Conservation (phyloP, 2,113 vertebrate genomes). For the Melanerpes formicivorus region DNA sequence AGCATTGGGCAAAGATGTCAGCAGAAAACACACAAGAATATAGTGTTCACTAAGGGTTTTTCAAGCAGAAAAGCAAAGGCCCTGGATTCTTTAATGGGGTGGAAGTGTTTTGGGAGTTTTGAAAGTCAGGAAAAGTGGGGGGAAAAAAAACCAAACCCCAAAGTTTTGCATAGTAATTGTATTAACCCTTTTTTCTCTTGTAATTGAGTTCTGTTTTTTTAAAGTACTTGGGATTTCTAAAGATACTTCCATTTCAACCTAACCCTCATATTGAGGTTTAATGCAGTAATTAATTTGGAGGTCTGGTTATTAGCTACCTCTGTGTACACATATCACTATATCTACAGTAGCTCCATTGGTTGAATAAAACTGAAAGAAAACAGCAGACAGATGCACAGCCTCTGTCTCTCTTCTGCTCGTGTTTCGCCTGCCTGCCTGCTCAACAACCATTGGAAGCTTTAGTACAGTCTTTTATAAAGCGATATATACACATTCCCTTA, state of each 20-base stretch:
- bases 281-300: background rate
- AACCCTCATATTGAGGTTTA: background rate
- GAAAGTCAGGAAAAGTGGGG: background rate
- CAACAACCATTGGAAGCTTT: background rate
- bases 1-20: background rate
- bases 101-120: background rate
- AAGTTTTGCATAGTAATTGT: background rate
- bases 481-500: background rate
- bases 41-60: background rate
- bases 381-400: background rate
- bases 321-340: background rate
- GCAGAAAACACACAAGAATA: background rate
- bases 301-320: fast-evolving
- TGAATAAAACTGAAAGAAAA: background rate
- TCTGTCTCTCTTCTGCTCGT: background rate
- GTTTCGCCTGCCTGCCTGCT: background rate
- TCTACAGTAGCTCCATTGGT: background rate
- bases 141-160: background rate
- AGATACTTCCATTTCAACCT: background rate
- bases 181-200: background rate
- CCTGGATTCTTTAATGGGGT: background rate
- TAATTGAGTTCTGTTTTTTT: background rate
- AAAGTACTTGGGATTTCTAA: background rate
- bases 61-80: background rate
- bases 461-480: background rate